These are phyloP conservation scores for Trichomalopsis sarcophagae DNA, from an alignment of 1,140 invertebrate genomes.

Conservation along the genomic window DNA sequence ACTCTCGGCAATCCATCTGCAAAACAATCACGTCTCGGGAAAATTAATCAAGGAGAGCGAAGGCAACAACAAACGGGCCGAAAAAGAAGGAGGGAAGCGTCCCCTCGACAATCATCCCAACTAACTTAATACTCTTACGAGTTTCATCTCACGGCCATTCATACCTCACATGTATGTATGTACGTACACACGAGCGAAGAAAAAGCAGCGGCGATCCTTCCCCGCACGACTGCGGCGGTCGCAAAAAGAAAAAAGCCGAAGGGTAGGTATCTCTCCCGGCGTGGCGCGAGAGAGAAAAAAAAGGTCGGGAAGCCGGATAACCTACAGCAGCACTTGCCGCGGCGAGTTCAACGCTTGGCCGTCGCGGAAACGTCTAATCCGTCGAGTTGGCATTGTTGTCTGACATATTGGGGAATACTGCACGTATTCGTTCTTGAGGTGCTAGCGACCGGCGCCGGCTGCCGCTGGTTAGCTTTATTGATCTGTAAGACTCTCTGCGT, in stretches of 20 bases:
- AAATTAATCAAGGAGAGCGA: no score
- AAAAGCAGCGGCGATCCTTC: constrained; percentile 47
- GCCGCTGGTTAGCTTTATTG: constrained; percentile 75
- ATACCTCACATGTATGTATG: neutral
- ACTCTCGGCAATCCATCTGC: no score
- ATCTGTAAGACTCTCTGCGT: constrained; percentile 73
- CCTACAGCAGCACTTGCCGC: neutral
- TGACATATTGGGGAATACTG: constrained; percentile 68
- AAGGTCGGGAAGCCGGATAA: constrained; percentile 24
- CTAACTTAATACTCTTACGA: constrained; percentile 44
- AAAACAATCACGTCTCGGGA: no score
- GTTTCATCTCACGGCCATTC: constrained; percentile 39
- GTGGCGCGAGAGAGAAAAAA: constrained; percentile 51
- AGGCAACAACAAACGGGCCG: neutral
- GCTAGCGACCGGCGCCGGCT: constrained; percentile 57
- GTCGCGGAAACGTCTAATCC: constrained; percentile 69
- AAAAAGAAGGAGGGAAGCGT: neutral
- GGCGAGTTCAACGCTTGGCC: constrained; percentile 34
- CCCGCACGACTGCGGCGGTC: constrained; percentile 24
- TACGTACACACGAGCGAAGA: neutral
- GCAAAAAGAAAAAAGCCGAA: neutral
- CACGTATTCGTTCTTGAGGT: constrained; percentile 70
- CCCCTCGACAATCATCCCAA: constrained; percentile 27
- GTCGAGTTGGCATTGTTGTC: constrained; percentile 70
- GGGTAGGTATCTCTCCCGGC: neutral